These are phyloP conservation scores for Poeciliopsis gracilis DNA, from an alignment of 2,797 vertebrate species.

Conservation along the genomic window DNA sequence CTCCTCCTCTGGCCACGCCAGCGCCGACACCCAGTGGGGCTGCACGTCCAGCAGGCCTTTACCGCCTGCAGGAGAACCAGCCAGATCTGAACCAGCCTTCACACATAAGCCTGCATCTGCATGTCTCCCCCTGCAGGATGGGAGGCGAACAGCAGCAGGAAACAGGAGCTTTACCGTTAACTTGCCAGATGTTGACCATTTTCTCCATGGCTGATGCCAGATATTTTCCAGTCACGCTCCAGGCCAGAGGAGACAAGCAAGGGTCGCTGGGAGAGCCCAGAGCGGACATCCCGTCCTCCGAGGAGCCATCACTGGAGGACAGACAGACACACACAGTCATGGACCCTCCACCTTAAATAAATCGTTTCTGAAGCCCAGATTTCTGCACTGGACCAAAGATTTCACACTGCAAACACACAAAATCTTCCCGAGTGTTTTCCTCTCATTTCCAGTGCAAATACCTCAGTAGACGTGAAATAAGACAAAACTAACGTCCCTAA, in stretches of 20 bases:
- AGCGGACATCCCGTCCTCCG: slow-evolving; percentile 81
- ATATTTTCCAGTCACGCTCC: slow-evolving; percentile 94
- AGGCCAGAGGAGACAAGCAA: slow-evolving; percentile 88
- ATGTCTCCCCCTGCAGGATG: not conserved
- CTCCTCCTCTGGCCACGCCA: slow-evolving; percentile 91
- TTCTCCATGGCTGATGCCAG: slow-evolving; percentile 94
- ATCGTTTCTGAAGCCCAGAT: too few species aligned
- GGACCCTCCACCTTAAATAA: too few species aligned
- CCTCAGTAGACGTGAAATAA: too few species aligned
- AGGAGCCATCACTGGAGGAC: slow-evolving; percentile 83
- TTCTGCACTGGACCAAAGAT: too few species aligned
- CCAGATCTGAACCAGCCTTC: too few species aligned
- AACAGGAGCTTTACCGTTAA: slow-evolving; percentile 84
- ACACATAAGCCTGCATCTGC: not conserved
- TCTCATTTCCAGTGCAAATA: too few species aligned
- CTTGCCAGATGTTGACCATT: slow-evolving; percentile 97
- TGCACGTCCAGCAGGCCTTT: slow-evolving; percentile 91
- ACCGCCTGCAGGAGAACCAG: slow-evolving; percentile 81
- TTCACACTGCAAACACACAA: too few species aligned
- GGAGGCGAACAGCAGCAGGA: not conserved
- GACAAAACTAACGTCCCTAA: too few species aligned
- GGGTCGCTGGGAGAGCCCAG: slow-evolving; percentile 91
- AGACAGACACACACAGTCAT: not conserved
- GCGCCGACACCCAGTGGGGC: slow-evolving; percentile 95
- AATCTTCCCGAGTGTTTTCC: too few species aligned